A percentile compares a stretch with the other conserved stretches of the same genome.
These are phyloP conservation scores for Trachymyrmex cornetzi DNA, from an alignment of 1,140 invertebrate genomes.

Conservation along the genomic window DNA sequence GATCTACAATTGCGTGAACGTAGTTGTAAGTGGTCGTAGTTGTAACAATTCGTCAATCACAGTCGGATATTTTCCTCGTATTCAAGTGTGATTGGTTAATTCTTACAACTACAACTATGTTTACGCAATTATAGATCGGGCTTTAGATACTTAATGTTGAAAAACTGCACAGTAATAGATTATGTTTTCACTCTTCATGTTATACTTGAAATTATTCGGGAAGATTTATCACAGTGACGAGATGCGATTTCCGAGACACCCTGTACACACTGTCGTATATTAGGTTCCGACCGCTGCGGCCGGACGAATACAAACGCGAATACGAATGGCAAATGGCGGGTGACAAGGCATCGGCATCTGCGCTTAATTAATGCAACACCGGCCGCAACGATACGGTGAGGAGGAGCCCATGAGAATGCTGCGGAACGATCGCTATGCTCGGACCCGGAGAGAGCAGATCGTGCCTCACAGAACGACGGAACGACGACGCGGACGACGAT, in stretches of 20 bases:
- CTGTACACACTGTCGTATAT: conserved; percentile 36
- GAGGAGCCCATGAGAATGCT: conserved; percentile 63
- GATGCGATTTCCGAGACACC: conserved; percentile 41
- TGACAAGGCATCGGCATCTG: conserved; percentile 80
- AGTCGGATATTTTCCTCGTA: too few relatives aligned
- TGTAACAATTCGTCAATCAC: too few relatives aligned
- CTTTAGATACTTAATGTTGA: conserved; percentile 5
- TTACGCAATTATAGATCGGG: too few relatives aligned
- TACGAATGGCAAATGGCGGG: conserved; percentile 78
- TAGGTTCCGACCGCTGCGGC: conserved; percentile 46
- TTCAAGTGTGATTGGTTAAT: too few relatives aligned
- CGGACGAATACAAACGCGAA: conserved; percentile 69
- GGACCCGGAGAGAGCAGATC: conserved; percentile 30
- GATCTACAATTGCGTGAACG: too few relatives aligned
- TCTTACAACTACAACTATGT: too few relatives aligned
- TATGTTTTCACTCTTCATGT: background rate
- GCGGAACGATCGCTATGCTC: conserved; percentile 64
- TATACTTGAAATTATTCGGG: background rate
- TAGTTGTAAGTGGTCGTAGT: too few relatives aligned
- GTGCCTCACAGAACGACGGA: conserved; percentile 36
- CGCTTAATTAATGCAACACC: conserved; percentile 80
- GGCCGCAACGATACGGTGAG: conserved; percentile 55
- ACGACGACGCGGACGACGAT: conserved; percentile 20
- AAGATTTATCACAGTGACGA: background rate
- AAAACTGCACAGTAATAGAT: background rate